A percentile compares a stretch with the other conserved stretches of the same genome.
These are phyloP conservation scores for Magallana ariakensis DNA, from an alignment of 1,140 invertebrate species.

Conservation along the genomic window DNA sequence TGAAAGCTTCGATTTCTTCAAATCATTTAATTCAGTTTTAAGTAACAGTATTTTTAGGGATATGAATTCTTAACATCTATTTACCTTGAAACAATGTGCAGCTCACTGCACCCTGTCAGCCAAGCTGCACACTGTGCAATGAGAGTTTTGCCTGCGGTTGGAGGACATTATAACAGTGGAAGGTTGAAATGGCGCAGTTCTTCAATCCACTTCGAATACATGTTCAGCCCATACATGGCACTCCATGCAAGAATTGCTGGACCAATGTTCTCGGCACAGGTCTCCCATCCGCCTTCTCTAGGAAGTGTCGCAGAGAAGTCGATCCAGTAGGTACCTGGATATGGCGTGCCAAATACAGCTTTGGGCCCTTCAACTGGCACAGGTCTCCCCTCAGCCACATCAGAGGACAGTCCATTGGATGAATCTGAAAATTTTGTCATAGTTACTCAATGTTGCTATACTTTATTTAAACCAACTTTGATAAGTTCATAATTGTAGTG, in stretches of 20 bases:
- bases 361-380: neutral
- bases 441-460: no score
- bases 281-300: neutral
- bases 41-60: no score
- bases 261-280: neutral
- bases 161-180: constrained; percentile 8
- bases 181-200: constrained; percentile 14
- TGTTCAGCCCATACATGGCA: neutral
- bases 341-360: neutral
- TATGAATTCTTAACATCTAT: no score
- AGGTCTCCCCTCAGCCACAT: neutral
- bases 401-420: neutral
- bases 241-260: constrained; percentile 31
- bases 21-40: no score
- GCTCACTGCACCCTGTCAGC: constrained; percentile 29
- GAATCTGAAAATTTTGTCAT: neutral
- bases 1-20: no score
- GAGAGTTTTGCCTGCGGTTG: neutral
- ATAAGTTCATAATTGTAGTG: no score
- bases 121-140: constrained; percentile 43
- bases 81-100: constrained; percentile 41
- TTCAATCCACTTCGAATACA: neutral
- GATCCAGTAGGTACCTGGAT: neutral
- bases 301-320: neutral
- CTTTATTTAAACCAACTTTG: no score